Conservation (phyloP, 2,113 vertebrate genomes). For the Turnix velox region DNA sequence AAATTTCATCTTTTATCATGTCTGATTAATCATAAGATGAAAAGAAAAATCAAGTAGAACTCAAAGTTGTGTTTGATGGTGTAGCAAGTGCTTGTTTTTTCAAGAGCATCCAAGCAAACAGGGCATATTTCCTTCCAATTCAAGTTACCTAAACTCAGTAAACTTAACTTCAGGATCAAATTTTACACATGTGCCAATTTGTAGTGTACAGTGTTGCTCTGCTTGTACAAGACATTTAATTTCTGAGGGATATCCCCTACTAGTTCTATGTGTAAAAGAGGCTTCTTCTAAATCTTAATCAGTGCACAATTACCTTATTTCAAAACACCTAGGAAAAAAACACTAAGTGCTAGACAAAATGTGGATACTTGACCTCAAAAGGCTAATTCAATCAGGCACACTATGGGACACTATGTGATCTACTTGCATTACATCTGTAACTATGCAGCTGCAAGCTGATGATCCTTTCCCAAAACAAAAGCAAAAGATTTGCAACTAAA, state of each 20-base stretch:
- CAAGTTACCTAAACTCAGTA: background rate
- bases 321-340: background rate
- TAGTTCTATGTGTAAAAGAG: background rate
- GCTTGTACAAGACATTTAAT: background rate
- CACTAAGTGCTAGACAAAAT: background rate
- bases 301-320: too few relatives aligned
- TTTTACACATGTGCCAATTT: background rate
- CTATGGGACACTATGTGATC: background rate
- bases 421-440: background rate
- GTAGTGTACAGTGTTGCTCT: background rate
- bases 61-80: background rate
- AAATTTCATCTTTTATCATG: background rate
- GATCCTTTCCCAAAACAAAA: background rate
- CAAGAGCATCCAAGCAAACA: background rate
- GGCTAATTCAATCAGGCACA: background rate
- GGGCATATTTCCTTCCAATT: background rate
- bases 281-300: background rate
- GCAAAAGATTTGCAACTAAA: conserved; percentile 1
- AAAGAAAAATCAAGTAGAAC: background rate
- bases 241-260: background rate
- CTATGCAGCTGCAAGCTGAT: background rate
- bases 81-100: conserved; percentile 21
- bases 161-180: conserved; percentile 4
- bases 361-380: background rate
- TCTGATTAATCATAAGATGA: background rate